Evolutionary conservation across 2,888 invertebrate species (phyloP).

Genomic region (Melieria omissa): DNA sequence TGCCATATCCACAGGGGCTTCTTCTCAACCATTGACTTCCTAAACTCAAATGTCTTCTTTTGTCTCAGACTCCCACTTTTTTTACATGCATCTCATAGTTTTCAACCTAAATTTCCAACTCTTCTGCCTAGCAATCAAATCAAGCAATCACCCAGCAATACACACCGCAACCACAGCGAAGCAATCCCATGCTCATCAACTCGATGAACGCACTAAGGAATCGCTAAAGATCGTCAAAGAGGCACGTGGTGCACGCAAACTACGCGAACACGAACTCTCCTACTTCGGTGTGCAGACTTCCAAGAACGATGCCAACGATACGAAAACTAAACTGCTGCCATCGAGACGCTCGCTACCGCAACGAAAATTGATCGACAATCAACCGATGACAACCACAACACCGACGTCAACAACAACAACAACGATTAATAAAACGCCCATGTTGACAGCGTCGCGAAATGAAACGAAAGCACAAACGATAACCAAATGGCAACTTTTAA

Average conservation of each 20-base stretch:
- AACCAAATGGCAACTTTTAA: slow-evolving; percentile 61
- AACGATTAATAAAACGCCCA: slow-evolving; percentile 26
- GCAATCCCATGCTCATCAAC: slow-evolving; percentile 26
- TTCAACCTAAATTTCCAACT: too few relatives aligned
- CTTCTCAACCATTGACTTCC: too few relatives aligned
- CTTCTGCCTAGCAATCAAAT: slow-evolving; percentile 7
- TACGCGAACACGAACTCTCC: slow-evolving; percentile 72
- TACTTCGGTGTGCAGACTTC: slow-evolving; percentile 69
- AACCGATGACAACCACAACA: slow-evolving; percentile 28
- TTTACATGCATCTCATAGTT: too few relatives aligned
- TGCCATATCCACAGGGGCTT: neutral
- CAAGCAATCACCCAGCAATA: slow-evolving; percentile 24
- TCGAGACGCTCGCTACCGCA: slow-evolving; percentile 51
- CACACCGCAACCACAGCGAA: slow-evolving; percentile 40
- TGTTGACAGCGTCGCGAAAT: neutral
- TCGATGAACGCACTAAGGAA: slow-evolving; percentile 44
- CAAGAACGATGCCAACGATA: slow-evolving; percentile 37
- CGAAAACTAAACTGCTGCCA: slow-evolving; percentile 42
- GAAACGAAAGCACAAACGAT: slow-evolving; percentile 41
- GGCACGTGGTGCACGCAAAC: slow-evolving; percentile 68
- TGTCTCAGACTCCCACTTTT: too few relatives aligned
- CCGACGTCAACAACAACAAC: slow-evolving; percentile 35
- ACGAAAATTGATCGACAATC: slow-evolving; percentile 30
- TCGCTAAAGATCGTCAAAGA: slow-evolving; percentile 62
- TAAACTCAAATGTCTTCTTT: too few relatives aligned